Evolutionary conservation across 2,113 vertebrate species (phyloP), one percentile per base, ranked within the genome.

Genomic region (Ifrita kowaldi): DNA sequence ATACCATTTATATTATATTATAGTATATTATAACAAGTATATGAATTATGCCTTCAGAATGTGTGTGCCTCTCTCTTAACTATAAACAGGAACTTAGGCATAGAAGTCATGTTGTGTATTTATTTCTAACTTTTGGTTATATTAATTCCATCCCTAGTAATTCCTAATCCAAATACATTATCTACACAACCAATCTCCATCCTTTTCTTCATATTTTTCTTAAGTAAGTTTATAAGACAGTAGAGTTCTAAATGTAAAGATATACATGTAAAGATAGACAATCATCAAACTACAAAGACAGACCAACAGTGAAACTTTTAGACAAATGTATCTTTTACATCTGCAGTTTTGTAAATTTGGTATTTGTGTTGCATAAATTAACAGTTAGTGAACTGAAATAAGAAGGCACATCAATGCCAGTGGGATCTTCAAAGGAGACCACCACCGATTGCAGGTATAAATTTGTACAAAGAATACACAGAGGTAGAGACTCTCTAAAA

Each of bases 321-420:
- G 76, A 87, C 46, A 95, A 95, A 95, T 93, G 88, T 97, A 96
- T 94, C 95, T 94, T 96, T 94, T 84, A 91, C 69, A 95, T 64
- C 91, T 94, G 90, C 9, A 77, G 62, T 79, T 93, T 77, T 77
- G 52, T 69, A 73, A 76, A 90, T 80, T 74, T 86, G 21, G 47
- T 79, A 46, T 15, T 23, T 11, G 7, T 19, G 23, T 74, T 67
- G 55, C 13, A 82, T 90, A 90, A 86, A 70, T 33, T 21, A 83
- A 39, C 30, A 57, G 47, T 50, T 87, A 84, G 30, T 41, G 33
- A 85, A 76, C 9, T 70, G 53, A 87, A 92, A 35, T 53, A 56
- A 89, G 56, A 47, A 70, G 60, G 22, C 30, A 80, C 1, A 2
- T n/a, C 49, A 96, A 30, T 37, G 37, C 41, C 41, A 86, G 44